A percentile compares a stretch with the other conserved stretches of the same genome.
These are phyloP conservation scores for Coremacera marginata DNA, from an alignment of 2,888 invertebrate genomes.

Conservation along the genomic window DNA sequence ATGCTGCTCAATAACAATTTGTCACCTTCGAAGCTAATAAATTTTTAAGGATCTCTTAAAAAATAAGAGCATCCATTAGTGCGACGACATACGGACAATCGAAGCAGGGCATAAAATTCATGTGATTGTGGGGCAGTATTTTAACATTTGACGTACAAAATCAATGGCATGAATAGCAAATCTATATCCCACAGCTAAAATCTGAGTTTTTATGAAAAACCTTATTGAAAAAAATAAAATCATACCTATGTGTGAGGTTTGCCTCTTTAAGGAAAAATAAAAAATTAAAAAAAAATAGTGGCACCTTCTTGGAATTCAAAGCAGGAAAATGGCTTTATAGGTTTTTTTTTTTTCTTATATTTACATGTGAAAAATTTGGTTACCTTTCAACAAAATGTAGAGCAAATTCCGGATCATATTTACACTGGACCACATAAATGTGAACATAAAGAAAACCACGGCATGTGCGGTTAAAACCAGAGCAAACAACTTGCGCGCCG, in stretches of 20 bases:
- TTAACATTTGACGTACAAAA: no score
- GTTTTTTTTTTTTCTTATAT: background rate
- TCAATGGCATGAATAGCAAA: no score
- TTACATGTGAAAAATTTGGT: conserved; percentile 20
- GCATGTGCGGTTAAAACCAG: background rate
- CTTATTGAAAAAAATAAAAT: background rate
- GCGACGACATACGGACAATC: background rate
- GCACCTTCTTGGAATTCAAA: background rate
- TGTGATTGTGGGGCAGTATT: background rate
- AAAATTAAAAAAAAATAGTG: no score
- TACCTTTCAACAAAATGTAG: background rate
- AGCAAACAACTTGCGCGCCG: background rate
- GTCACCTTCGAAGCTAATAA: conserved; percentile 32
- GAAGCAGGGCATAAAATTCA: background rate
- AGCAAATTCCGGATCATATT: background rate
- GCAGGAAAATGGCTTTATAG: background rate
- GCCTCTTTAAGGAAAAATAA: no score
- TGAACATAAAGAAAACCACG: background rate
- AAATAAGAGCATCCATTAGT: conserved; percentile 28
- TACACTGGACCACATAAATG: background rate
- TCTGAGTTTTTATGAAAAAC: background rate
- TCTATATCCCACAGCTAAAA: no score
- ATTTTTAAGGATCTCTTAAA: conserved; percentile 23
- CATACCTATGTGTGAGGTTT: background rate
- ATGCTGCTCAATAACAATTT: conserved; percentile 28